Evolutionary conservation across 2,888 invertebrate species (phyloP).

Genomic region (Drosophila setosimentum): DNA sequence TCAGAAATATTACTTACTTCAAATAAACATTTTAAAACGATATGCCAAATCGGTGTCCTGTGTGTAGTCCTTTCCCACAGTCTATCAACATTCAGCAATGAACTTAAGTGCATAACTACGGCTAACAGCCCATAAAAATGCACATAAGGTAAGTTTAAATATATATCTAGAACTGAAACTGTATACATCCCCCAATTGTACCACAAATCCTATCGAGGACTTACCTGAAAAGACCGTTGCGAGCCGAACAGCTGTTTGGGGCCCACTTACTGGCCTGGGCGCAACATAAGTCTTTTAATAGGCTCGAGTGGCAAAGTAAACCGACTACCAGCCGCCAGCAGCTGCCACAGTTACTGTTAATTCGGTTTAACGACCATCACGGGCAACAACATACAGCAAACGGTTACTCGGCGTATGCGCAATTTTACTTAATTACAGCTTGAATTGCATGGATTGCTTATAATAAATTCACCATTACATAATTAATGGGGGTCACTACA

Average conservation of each 20-base stretch:
- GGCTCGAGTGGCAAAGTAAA: slow-evolving; percentile 7
- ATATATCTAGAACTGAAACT: neutral
- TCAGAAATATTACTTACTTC: slow-evolving; percentile 80
- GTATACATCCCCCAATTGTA: neutral
- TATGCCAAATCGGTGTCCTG: slow-evolving; percentile 22
- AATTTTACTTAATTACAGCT: slow-evolving; percentile 38
- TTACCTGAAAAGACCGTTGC: slow-evolving; percentile 10
- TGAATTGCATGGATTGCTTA: slow-evolving; percentile 26
- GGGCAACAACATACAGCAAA: slow-evolving; percentile 34
- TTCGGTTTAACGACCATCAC: slow-evolving; percentile 55
- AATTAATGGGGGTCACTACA: slow-evolving; percentile 17
- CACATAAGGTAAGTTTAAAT: slow-evolving; percentile 27
- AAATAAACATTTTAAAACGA: slow-evolving; percentile 78
- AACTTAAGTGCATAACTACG: slow-evolving; percentile 9
- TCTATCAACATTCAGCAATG: slow-evolving; percentile 11
- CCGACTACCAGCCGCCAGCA: slow-evolving; percentile 2
- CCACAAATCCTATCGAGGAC: slow-evolving; percentile 3
- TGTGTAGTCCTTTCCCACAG: slow-evolving; percentile 12
- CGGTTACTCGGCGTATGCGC: slow-evolving; percentile 28
- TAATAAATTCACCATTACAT: slow-evolving; percentile 20
- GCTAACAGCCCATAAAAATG: slow-evolving; percentile 11
- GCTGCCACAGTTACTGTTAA: slow-evolving; percentile 25
- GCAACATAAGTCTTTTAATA: slow-evolving; percentile 40
- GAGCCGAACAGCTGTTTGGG: slow-evolving; percentile 55
- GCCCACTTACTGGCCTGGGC: slow-evolving; percentile 19